These are phyloP conservation scores for Diorhabda carinulata DNA, from an alignment of 1,140 invertebrate genomes.

Conservation along the genomic window DNA sequence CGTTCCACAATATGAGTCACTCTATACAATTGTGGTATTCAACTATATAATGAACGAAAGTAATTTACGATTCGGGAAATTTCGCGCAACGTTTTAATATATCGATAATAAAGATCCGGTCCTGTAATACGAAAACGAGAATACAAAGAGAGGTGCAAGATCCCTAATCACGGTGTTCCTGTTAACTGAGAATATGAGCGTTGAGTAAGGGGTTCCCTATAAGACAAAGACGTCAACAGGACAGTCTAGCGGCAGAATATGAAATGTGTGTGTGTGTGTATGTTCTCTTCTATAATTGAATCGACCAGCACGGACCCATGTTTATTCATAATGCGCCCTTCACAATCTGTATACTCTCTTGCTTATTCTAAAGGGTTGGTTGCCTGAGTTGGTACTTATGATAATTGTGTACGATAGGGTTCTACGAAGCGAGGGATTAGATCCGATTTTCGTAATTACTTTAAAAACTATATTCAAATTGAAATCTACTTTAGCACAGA, in stretches of 20 bases:
- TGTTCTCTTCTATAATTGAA: slow-evolving; percentile 2
- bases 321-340: slow-evolving; percentile 2
- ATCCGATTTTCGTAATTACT: neutral
- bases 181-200: neutral
- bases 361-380: neutral
- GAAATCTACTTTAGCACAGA: neutral
- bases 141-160: neutral
- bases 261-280: neutral
- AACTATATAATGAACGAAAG: too few species aligned
- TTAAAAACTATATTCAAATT: slow-evolving; percentile 3
- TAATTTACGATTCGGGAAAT: too few species aligned
- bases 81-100: too few species aligned
- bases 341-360: slow-evolving; percentile 2
- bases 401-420: slow-evolving; percentile 2
- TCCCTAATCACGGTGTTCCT: slow-evolving; percentile 1
- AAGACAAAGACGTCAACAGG: slow-evolving; percentile 1
- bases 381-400: slow-evolving; percentile 1
- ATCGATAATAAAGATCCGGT: neutral
- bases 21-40: too few species aligned
- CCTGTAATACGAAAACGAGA: neutral
- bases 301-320: slow-evolving; percentile 1
- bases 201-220: neutral
- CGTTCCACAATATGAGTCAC: too few species aligned
- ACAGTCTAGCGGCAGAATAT: neutral
- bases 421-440: neutral